These are phyloP conservation scores for Thymelicus acteon DNA, from an alignment of 2,888 invertebrate genomes.

Conservation along the genomic window DNA sequence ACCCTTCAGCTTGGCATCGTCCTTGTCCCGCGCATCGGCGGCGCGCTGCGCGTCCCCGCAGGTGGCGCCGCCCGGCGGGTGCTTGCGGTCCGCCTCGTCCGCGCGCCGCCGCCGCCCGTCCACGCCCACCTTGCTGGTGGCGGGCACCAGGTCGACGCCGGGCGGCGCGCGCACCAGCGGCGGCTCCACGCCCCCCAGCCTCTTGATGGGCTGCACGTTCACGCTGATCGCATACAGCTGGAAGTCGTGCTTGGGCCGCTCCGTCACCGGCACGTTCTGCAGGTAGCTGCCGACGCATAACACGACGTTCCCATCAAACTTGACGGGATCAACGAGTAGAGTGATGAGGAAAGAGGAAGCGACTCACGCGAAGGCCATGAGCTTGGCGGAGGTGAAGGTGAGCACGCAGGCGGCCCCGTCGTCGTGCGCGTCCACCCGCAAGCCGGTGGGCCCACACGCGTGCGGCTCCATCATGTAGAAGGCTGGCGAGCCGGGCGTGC, in stretches of 20 bases:
- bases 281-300: slow-evolving; percentile 67
- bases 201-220: slow-evolving; percentile 64
- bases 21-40: slow-evolving; percentile 59
- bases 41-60: slow-evolving; percentile 71
- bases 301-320: too few relatives aligned
- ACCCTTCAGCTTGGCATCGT: slow-evolving; percentile 64
- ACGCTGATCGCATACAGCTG: slow-evolving; percentile 66
- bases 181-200: slow-evolving; percentile 57
- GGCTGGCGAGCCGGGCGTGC: slow-evolving; percentile 59
- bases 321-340: too few relatives aligned
- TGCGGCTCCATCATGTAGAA: slow-evolving; percentile 79
- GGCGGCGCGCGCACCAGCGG: slow-evolving; percentile 64
- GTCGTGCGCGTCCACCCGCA: slow-evolving; percentile 70
- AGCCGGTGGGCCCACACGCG: slow-evolving; percentile 70
- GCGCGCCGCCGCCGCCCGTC: slow-evolving; percentile 66
- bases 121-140: slow-evolving; percentile 74
- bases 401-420: slow-evolving; percentile 82
- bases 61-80: slow-evolving; percentile 71
- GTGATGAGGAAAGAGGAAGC: background rate
- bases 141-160: slow-evolving; percentile 63
- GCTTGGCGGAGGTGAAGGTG: slow-evolving; percentile 78
- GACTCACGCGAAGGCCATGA: slow-evolving; percentile 75
- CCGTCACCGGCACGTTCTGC: slow-evolving; percentile 70
- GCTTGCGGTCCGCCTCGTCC: slow-evolving; percentile 60
- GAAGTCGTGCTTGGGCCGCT: slow-evolving; percentile 72